phyloP scores from a whole-genome alignment of 1,140 invertebrate genomes.

The Microplitis mediator region DNA sequence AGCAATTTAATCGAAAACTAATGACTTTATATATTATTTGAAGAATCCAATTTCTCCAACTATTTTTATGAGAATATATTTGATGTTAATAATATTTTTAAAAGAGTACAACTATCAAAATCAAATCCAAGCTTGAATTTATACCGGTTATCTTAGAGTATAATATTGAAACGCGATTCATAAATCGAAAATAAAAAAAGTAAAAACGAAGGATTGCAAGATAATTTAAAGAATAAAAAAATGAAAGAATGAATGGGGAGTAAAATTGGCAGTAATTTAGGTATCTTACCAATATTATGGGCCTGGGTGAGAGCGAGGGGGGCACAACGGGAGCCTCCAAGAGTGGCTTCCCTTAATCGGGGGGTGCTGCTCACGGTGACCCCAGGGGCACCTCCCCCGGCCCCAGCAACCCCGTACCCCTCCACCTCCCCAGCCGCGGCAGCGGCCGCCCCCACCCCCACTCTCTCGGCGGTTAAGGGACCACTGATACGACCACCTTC shows the following conservation, averaged over 20 bases:
- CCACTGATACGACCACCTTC: conserved; percentile 56
- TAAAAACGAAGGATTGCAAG: neutral
- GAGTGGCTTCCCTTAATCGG: conserved; percentile 59
- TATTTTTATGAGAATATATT: too few relatives aligned
- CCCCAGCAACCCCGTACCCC: conserved; percentile 63
- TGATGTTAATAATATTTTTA: too few relatives aligned
- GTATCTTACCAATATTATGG: conserved; percentile 58
- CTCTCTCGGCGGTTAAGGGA: conserved; percentile 46
- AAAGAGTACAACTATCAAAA: too few relatives aligned
- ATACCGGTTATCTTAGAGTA: too few relatives aligned
- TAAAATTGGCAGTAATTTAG: neutral
- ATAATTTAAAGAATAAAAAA: neutral
- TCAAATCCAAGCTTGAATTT: too few relatives aligned
- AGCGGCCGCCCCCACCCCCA: conserved; percentile 53
- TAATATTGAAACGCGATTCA: too few relatives aligned
- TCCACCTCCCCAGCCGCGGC: conserved; percentile 57
- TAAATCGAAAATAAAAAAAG: too few relatives aligned
- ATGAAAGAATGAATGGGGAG: neutral
- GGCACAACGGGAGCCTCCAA: conserved; percentile 58
- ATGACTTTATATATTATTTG: too few relatives aligned
- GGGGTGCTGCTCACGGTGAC: conserved; percentile 56
- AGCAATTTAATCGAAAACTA: too few relatives aligned
- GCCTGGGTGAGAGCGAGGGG: conserved; percentile 60
- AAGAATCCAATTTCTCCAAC: too few relatives aligned
- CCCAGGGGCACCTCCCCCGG: conserved; percentile 73